These are phyloP conservation scores for Parnassius apollo DNA, from an alignment of 2,888 invertebrate genomes.

Conservation along the genomic window DNA sequence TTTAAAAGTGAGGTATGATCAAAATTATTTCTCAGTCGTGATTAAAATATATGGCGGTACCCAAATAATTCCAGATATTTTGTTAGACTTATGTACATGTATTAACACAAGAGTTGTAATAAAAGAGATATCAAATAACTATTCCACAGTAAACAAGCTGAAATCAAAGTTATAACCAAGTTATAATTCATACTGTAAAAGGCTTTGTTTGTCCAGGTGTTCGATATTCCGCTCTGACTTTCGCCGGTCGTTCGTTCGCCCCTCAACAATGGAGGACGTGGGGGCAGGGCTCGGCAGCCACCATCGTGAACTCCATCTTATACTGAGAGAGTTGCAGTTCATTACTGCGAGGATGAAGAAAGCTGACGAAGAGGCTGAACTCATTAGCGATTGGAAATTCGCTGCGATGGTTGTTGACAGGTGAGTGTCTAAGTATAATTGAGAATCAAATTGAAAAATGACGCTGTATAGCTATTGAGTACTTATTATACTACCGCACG, in stretches of 20 bases:
- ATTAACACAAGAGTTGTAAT: too few species aligned
- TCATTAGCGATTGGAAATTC: slow-evolving; percentile 98
- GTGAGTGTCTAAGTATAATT: slow-evolving; percentile 44
- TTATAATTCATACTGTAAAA: slow-evolving; percentile 27
- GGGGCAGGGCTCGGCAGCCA: slow-evolving; percentile 83
- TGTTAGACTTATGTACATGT: too few species aligned
- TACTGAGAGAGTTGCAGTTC: slow-evolving; percentile 95
- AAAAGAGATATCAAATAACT: too few species aligned
- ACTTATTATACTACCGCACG: too few species aligned
- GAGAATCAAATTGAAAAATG: too few species aligned
- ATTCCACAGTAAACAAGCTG: too few species aligned
- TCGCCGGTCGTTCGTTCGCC: slow-evolving; percentile 84
- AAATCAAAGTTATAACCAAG: slow-evolving; percentile 12
- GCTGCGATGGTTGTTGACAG: slow-evolving; percentile 99
- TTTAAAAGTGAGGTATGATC: too few species aligned
- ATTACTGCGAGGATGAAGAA: slow-evolving; percentile 97
- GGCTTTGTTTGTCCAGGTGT: slow-evolving; percentile 52
- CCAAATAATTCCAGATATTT: too few species aligned
- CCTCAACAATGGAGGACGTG: slow-evolving; percentile 89
- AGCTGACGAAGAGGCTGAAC: slow-evolving; percentile 95
- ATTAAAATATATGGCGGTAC: too few species aligned
- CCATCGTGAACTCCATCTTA: slow-evolving; percentile 93
- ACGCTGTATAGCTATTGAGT: too few species aligned
- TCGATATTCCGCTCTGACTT: slow-evolving; percentile 78
- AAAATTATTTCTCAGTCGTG: too few species aligned